Evolutionary conservation across 2,797 vertebrate species (phyloP).

Genomic region (Oryzias dopingdopingensis): DNA sequence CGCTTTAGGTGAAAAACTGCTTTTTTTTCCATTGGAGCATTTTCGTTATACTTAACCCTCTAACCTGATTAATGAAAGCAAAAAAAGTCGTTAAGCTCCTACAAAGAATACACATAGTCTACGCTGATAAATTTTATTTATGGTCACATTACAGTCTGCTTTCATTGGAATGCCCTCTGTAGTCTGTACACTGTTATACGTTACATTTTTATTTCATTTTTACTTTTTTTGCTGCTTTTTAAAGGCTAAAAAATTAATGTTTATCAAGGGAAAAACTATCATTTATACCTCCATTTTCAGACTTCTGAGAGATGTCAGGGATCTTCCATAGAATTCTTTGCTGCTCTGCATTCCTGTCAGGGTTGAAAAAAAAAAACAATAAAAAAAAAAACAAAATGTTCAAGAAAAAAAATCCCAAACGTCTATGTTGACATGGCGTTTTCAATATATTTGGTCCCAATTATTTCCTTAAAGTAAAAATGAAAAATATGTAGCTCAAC

Average conservation of each 20-base stretch:
- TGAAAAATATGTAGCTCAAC: neutral
- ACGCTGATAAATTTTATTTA: neutral
- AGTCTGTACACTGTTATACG: no score
- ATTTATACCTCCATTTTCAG: slow-evolving; percentile 89
- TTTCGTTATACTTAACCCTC: neutral
- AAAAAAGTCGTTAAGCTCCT: slow-evolving; percentile 1
- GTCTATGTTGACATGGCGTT: neutral
- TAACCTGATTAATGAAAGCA: neutral
- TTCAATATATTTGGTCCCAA: no score
- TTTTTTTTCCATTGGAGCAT: neutral
- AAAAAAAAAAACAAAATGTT: no score
- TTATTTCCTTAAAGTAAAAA: neutral
- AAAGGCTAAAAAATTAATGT: no score
- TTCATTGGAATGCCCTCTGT: neutral
- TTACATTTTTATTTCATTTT: no score
- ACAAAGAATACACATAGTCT: neutral
- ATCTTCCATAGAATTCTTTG: slow-evolving; percentile 98
- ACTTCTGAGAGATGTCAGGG: slow-evolving; percentile 97
- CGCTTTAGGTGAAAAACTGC: neutral
- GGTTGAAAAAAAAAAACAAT: neutral
- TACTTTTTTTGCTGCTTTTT: no score
- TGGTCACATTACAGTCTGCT: neutral
- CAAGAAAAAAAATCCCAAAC: neutral
- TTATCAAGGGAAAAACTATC: neutral
- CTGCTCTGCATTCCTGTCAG: slow-evolving; percentile 89